Base-by-base conservation (phyloP, 1,140 invertebrate genomes). In the Globodera rostochiensis region DNA sequence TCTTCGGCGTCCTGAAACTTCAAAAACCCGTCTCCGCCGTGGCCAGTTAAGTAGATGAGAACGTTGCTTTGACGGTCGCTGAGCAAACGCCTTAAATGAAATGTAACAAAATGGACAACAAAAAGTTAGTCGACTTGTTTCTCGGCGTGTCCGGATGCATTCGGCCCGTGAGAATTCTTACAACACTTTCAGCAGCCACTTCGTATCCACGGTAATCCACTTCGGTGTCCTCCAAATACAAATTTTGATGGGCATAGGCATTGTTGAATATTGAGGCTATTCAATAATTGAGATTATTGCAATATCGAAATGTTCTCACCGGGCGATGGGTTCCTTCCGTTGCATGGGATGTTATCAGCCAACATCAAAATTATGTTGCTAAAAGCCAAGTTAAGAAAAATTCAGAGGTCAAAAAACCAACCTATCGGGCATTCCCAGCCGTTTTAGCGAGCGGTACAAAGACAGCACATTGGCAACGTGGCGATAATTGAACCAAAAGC, bases 1-100 rank as follows among this genome's bases (percentile, higher is more conserved):
- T 99, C 98, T 91, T 98, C 96, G 1, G 96, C 95, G 91, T 99
- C 98, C 92, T 99, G 98, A 90, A 99, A 99, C 91, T 99, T 99
- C 0, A 99, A 91, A 90, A 99, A 99, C 0, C 97, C 97, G 92
- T 99, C 97, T 53, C 97, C 98, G 21, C 98, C 98, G 92, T 99
- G 98, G 0, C 97, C 92, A 75, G 92, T 93, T 87, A 99, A 93
- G 91, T 99, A 99, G 85, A 99, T 95, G 0, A 99, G 91, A 73
- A 99, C 95, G 91, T 99, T 99, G 88, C 95, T 98, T 7, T 95
- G 94, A 90, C 98, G 95, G 92, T 99, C 96, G 1, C 97, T 97
- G 0, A 98, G 91, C 0, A 99, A 90, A 82, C 96, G 93, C 25
- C 64, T 80, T 45, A 49, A 64, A 53, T 25, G 46, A 64, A 36